Conservation (phyloP, 1,140 invertebrate genomes). For the Pseudoatta argentina region DNA sequence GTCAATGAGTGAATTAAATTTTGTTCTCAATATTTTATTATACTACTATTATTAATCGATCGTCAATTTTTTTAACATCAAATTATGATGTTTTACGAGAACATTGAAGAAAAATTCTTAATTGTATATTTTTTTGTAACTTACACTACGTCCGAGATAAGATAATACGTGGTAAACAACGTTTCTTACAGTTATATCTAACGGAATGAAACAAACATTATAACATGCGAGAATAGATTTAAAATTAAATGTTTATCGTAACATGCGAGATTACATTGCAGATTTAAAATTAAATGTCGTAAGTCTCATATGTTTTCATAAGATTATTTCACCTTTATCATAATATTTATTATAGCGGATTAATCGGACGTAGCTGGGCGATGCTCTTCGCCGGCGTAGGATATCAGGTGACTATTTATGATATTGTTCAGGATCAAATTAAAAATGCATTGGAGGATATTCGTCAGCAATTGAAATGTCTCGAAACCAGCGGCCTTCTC, state of each 20-base stretch:
- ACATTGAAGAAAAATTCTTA: background rate
- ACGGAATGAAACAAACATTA: background rate
- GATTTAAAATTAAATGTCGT: background rate
- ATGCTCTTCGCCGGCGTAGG: slow-evolving; percentile 98
- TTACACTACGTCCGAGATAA: slow-evolving; percentile 23
- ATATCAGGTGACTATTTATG: slow-evolving; percentile 94
- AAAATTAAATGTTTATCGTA: background rate
- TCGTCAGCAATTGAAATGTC: slow-evolving; percentile 89
- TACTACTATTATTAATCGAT: background rate
- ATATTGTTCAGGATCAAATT: slow-evolving; percentile 92
- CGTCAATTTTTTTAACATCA: background rate
- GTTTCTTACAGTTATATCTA: background rate
- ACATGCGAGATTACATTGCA: background rate
- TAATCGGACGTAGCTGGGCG: slow-evolving; percentile 97
- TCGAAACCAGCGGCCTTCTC: slow-evolving; percentile 91
- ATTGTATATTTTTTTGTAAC: background rate
- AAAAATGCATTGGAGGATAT: slow-evolving; percentile 91
- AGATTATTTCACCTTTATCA: background rate
- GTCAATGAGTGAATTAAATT: slow-evolving; percentile 2
- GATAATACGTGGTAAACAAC: slow-evolving; percentile 21
- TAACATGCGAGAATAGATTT: too few relatives aligned
- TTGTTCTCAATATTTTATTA: slow-evolving; percentile 7
- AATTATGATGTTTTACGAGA: background rate
- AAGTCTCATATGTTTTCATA: background rate
- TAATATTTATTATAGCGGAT: slow-evolving; percentile 89